phyloP scores from a whole-genome alignment of 1,140 invertebrate genomes.

The Sesamia nonagrioides region DNA sequence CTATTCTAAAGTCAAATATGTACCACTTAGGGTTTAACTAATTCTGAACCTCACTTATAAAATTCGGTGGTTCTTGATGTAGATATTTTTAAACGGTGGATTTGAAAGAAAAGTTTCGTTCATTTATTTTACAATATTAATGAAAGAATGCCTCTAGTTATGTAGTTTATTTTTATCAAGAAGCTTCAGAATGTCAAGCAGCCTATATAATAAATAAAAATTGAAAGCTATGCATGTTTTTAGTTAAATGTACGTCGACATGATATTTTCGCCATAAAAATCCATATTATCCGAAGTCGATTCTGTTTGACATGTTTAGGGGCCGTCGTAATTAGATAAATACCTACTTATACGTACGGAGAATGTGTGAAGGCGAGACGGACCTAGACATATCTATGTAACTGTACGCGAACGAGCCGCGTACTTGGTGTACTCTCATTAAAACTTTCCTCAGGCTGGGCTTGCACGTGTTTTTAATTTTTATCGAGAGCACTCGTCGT shows the following conservation, averaged over 20 bases:
- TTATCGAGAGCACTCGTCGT: slow-evolving; percentile 87
- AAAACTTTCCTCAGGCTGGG: slow-evolving; percentile 86
- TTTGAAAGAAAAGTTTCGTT: neutral
- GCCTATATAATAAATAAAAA: too few relatives aligned
- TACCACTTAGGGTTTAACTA: too few relatives aligned
- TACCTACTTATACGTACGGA: slow-evolving; percentile 5
- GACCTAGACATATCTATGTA: slow-evolving; percentile 61
- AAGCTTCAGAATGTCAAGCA: too few relatives aligned
- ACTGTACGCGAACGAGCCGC: slow-evolving; percentile 74
- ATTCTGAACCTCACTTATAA: too few relatives aligned
- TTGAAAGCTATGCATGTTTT: too few relatives aligned
- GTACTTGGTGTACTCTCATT: slow-evolving; percentile 86
- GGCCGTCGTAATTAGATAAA: slow-evolving; percentile 34
- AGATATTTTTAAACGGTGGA: neutral
- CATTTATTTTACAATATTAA: neutral
- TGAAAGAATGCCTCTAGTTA: too few relatives aligned
- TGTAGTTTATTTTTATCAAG: too few relatives aligned
- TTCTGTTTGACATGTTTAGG: slow-evolving; percentile 27
- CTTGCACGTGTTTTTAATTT: slow-evolving; percentile 88
- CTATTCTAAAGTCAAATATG: too few relatives aligned
- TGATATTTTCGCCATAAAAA: too few relatives aligned
- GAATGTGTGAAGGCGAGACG: neutral
- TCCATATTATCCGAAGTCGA: neutral
- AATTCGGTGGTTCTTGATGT: too few relatives aligned
- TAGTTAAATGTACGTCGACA: too few relatives aligned